Evolutionary conservation across 2,888 invertebrate genomes (phyloP).

Genomic region (Linyphia triangularis): DNA sequence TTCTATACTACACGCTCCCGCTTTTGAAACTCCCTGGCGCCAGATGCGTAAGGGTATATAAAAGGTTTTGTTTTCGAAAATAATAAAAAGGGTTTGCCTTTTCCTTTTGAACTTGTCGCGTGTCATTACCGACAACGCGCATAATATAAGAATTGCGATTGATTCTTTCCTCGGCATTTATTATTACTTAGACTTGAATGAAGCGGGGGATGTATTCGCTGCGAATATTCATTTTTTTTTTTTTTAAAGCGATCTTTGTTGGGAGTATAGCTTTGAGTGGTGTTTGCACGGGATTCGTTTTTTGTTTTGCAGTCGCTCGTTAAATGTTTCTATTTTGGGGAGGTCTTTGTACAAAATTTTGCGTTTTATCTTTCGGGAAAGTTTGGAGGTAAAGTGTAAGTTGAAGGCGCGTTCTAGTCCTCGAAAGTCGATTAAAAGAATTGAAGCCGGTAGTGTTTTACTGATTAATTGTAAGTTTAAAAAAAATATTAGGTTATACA

Average conservation of each 20-base stretch:
- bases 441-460: too few relatives aligned
- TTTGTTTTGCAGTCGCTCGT: too few relatives aligned
- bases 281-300: constrained; percentile 1
- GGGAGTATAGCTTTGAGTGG: constrained; percentile 4
- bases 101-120: constrained; percentile 52
- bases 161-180: constrained; percentile 31
- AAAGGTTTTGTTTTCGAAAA: constrained; percentile 54
- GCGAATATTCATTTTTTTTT: constrained; percentile 40
- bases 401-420: too few relatives aligned
- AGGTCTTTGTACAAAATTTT: too few relatives aligned
- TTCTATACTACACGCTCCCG: constrained; percentile 5
- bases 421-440: too few relatives aligned
- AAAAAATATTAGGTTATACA: too few relatives aligned
- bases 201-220: not conserved
- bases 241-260: constrained; percentile 29
- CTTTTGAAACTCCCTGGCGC: constrained; percentile 53
- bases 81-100: constrained; percentile 37
- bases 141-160: constrained; percentile 61
- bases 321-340: too few relatives aligned
- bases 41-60: constrained; percentile 63
- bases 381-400: too few relatives aligned
- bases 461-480: too few relatives aligned
- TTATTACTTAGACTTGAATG: not conserved
- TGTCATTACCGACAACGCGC: constrained; percentile 34
- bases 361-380: too few relatives aligned